A percentile compares a stretch with the other conserved stretches of the same genome.
Evolutionary conservation across 2,113 vertebrate species (phyloP).

Genomic region (Martes martes): DNA sequence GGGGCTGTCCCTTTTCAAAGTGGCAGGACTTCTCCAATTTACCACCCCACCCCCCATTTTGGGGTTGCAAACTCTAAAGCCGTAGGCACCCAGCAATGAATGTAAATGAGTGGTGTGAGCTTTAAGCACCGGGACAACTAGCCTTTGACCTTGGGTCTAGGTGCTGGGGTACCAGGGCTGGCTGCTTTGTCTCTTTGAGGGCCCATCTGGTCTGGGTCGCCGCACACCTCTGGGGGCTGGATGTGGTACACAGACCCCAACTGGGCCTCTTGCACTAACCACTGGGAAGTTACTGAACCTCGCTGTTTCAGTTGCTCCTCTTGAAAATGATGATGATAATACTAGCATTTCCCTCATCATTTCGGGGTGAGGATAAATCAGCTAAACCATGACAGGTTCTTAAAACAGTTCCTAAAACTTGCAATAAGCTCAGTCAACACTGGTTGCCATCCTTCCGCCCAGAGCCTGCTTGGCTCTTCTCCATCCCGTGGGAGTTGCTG

Average conservation of each 20-base stretch:
- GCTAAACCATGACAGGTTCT: not conserved
- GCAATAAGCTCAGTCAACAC: fast-evolving
- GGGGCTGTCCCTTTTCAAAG: not conserved
- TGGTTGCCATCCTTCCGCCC: not conserved
- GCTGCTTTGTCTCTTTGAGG: not conserved
- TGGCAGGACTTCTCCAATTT: not conserved
- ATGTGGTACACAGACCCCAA: not conserved
- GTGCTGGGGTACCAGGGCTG: not conserved
- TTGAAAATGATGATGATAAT: not conserved
- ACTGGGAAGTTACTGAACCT: not conserved
- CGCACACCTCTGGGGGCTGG: not conserved
- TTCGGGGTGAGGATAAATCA: not conserved
- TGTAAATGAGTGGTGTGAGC: not conserved
- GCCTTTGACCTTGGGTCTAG: not conserved
- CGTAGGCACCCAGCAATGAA: not conserved
- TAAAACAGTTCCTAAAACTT: not conserved
- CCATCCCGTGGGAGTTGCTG: not conserved
- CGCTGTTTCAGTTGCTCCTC: not conserved
- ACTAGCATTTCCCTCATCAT: not conserved
- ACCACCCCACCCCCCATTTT: not conserved
- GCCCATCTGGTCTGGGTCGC: not conserved
- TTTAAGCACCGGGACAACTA: not conserved
- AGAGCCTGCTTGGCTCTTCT: too few species aligned
- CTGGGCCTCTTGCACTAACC: not conserved
- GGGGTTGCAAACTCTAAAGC: not conserved